Base-by-base conservation (phyloP, 1,140 invertebrate genomes). In the Penaeus indicus region DNA sequence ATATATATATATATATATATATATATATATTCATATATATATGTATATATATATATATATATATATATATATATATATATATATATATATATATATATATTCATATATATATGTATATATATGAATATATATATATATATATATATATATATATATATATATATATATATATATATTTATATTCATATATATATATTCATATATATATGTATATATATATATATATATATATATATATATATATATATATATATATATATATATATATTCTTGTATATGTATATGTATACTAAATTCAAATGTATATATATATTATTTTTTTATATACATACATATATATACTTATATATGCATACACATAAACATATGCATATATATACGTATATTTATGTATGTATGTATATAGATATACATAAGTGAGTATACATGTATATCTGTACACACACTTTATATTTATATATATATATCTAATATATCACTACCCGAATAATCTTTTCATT, bases 121-220 rank as follows among this genome's bases (percentile, higher is more conserved):
- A 25, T 18, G 27, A 38, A 25, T 75, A 32, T 75, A 75, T 75
- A 75, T 25, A 75, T 32, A 75, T 75, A 38, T 75, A 75, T 75
- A 32, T 75, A 75, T 75, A 75, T 25, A 32, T 75, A 75, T 75
- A 75, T 75, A 75, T 32, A 75, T 75, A 32, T 75, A 75, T 75
- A 32, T 75, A 75, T 75, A 32, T 75, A 75, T 75, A 10, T 75
- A 32, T 75, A 25, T 8, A 25, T 72, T 22, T 72, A 72, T 72
- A 4, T 72, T 22, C 27, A 27, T 25, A 72, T 22, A 27, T 25
- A 72, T 22, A 27, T 25, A 72, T 25, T 2, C 10, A 72, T 25
- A 4, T 25, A 72, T 4, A 27, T 25, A 72, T 72, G n/a, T 22
- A 72, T 25, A 27, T 25, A 72, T 22, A 27, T 72, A 72, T 25